Conservation (phyloP, 2,113 vertebrate species). For the Hydrochoerus hydrochaeris region DNA sequence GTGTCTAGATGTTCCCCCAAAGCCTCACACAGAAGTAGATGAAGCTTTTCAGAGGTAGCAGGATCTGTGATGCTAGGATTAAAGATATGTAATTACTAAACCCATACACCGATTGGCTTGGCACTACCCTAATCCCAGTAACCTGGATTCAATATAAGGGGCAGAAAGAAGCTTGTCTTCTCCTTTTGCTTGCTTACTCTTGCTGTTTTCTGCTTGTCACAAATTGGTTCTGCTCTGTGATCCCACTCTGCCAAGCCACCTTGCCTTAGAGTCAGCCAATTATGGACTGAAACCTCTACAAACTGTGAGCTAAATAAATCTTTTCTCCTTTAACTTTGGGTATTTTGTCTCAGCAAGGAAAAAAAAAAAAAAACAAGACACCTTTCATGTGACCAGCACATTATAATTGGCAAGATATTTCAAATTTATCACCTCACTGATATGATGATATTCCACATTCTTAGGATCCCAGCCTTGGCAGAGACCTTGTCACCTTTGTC, state of each 20-base stretch:
- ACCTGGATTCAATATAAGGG: neutral
- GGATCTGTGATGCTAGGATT: neutral
- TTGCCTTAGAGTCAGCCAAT: neutral
- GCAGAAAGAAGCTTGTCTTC: neutral
- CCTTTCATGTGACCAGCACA: neutral
- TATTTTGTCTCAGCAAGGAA: neutral
- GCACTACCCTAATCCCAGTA: neutral
- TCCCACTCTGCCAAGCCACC: neutral
- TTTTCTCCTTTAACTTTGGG: neutral
- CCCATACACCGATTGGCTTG: neutral
- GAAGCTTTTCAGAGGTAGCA: neutral
- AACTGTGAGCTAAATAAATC: neutral
- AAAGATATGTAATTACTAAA: neutral
- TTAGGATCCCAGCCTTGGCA: neutral
- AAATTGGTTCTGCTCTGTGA: neutral
- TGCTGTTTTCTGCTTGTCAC: neutral
- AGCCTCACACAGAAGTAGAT: neutral
- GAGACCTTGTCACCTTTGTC: neutral
- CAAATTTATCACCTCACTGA: neutral
- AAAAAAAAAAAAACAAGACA: neutral
- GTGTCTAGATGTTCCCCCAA: neutral
- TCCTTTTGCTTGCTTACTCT: neutral
- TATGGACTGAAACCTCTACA: neutral
- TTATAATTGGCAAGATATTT: neutral
- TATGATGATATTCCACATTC: neutral